Conservation (phyloP, 2,888 invertebrate species). For the Meiosimyza decipiens region DNA sequence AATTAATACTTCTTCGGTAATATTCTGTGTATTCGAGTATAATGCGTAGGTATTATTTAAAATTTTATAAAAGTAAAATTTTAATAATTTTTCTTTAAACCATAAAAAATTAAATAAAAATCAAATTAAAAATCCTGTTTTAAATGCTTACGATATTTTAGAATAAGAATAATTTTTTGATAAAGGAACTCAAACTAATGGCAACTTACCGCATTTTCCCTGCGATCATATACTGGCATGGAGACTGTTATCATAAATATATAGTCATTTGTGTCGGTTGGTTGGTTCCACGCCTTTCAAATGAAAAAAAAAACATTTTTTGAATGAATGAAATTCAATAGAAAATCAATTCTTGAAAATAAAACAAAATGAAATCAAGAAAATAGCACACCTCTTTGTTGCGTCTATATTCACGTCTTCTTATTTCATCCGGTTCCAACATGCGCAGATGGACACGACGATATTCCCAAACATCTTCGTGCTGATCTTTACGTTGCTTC, state of each 20-base stretch:
- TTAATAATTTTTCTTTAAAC: constrained; percentile 23
- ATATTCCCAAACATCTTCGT: constrained; percentile 78
- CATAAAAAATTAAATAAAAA: constrained; percentile 33
- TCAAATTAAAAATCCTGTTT: constrained; percentile 19
- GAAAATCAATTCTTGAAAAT: constrained; percentile 5
- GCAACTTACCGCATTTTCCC: constrained; percentile 81
- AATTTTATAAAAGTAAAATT: constrained; percentile 30
- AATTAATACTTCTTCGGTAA: constrained; percentile 94
- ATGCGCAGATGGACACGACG: constrained; percentile 68
- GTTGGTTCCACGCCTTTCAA: constrained; percentile 63
- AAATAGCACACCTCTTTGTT: constrained; percentile 55
- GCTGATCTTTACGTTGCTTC: constrained; percentile 82
- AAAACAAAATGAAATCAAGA: neutral
- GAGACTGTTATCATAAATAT: constrained; percentile 93
- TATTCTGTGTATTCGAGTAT: constrained; percentile 75
- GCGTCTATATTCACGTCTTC: constrained; percentile 64
- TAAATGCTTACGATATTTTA: neutral
- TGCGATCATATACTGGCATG: constrained; percentile 91
- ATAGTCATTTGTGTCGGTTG: constrained; percentile 71
- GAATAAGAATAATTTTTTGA: too few species aligned
- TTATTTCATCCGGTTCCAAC: constrained; percentile 74
- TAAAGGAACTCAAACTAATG: constrained; percentile 40
- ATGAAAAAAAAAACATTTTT: constrained; percentile 11
- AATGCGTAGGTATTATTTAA: constrained; percentile 57
- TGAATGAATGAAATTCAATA: neutral